These are phyloP conservation scores for Peromyscus nudipes DNA, from an alignment of 2,797 vertebrate species.

Conservation along the genomic window DNA sequence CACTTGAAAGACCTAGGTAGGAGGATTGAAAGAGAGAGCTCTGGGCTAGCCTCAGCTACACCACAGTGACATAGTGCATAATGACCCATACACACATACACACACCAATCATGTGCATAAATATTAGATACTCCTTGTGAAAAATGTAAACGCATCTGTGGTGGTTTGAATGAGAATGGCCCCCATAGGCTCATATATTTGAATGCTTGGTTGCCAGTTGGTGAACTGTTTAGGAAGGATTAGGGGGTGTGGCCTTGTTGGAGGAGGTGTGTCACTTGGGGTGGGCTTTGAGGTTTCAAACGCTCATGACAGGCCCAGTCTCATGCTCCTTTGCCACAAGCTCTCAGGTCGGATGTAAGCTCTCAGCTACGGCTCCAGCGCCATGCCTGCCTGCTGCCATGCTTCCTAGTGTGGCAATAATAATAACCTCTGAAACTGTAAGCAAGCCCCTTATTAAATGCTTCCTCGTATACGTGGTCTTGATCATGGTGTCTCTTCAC, in stretches of 20 bases:
- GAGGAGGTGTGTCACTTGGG: not conserved
- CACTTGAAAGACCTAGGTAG: not conserved
- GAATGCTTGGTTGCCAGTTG: not conserved
- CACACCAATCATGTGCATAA: not conserved
- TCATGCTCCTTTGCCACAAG: not conserved
- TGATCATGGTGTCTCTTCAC: not conserved
- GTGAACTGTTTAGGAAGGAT: not conserved
- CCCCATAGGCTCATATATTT: not conserved
- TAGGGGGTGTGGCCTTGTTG: not conserved
- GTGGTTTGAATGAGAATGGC: not conserved
- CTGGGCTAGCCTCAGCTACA: not conserved
- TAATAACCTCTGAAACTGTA: not conserved
- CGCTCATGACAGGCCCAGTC: not conserved
- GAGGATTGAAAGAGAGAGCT: not conserved
- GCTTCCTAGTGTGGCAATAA: not conserved
- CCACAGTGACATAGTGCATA: not conserved
- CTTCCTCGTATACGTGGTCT: not conserved
- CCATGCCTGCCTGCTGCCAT: too few species aligned
- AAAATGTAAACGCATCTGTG: not conserved
- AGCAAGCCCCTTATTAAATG: not conserved
- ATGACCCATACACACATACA: not conserved
- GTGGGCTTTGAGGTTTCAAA: not conserved
- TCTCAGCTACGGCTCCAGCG: not conserved
- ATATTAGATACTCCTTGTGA: not conserved
- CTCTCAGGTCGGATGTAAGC: not conserved